Conservation (phyloP, 2,797 vertebrate species). For the Catharus ustulatus region DNA sequence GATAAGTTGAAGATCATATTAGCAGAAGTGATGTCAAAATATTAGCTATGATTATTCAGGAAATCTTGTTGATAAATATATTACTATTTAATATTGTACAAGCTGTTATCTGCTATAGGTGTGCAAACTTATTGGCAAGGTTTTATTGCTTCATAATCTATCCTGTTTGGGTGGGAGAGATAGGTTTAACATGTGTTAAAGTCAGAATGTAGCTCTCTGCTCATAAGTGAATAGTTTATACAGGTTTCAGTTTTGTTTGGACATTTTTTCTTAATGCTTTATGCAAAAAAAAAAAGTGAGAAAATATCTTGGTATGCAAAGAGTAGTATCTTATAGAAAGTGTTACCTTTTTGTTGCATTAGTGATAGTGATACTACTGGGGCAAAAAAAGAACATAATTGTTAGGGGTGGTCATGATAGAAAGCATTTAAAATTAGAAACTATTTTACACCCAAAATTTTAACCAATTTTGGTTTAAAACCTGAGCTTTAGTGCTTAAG, state of each 20-base stretch:
- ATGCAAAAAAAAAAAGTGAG: background rate
- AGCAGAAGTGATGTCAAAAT: background rate
- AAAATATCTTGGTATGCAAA: background rate
- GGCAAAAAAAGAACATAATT: background rate
- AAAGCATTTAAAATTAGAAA: background rate
- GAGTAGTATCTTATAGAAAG: background rate
- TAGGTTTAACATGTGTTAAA: background rate
- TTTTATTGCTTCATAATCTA: background rate
- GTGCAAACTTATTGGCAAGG: background rate
- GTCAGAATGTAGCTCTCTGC: background rate
- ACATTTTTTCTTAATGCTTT: background rate
- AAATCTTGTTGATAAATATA: background rate
- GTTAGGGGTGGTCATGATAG: background rate
- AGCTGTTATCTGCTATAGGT: background rate
- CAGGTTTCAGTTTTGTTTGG: background rate
- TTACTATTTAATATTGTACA: background rate
- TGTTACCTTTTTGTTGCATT: background rate
- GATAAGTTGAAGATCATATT: background rate
- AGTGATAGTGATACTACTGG: background rate
- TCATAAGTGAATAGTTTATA: background rate
- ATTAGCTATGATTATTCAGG: background rate
- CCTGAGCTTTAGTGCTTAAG: background rate
- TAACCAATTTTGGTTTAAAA: background rate
- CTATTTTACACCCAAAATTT: background rate
- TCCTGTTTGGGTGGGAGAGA: background rate